Evolutionary conservation across 2,888 invertebrate genomes (phyloP), one percentile per base, ranked within the genome.

Genomic region (Cryptocheilus praepositus): DNA sequence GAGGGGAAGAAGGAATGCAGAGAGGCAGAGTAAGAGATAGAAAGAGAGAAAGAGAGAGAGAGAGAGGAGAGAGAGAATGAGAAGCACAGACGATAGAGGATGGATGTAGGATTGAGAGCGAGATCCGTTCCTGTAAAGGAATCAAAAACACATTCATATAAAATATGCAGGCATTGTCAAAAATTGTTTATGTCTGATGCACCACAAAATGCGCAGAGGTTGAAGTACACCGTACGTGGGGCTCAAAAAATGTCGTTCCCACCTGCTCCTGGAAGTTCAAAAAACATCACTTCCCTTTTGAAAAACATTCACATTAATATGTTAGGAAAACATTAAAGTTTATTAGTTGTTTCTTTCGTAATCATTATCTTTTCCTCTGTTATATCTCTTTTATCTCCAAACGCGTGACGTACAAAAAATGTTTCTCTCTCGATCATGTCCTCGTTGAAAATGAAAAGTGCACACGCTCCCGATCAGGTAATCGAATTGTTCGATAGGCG

Each of bases 121-220:
- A 86, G 85, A 86, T 88, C 86, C 85, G 86, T 88, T 88, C 88
- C 88, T 88, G 88, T 87, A 88, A 88, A 88, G 88, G 88, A 87
- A 86, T 86, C 83, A 86, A 88, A 88, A 89, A 87, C 85, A 89
- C 87, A 88, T 89, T 89, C 87, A 87, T 86, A 86, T 86, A 86
- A 87, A 87, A 88, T 86, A 86, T 86, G 87, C 88, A 90, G 90
- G 90, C 90, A 90, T 89, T 87, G 89, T 90, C 89, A 90, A 90
- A 90, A 90, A 90, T 83, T 85, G 82, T 81, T 84, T 84, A 84
- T 88, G 87, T 89, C 88, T 88, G 89, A 89, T 88, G 89, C 89
- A 89, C 89, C 88, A 88, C 87, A 88, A 88, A 88, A 88, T 88
- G 86, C 86, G 85, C 83, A 86, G 88, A 86, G 82, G 85, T 84